Base-by-base conservation (phyloP, 2,113 vertebrate species). In the Buteo buteo region DNA sequence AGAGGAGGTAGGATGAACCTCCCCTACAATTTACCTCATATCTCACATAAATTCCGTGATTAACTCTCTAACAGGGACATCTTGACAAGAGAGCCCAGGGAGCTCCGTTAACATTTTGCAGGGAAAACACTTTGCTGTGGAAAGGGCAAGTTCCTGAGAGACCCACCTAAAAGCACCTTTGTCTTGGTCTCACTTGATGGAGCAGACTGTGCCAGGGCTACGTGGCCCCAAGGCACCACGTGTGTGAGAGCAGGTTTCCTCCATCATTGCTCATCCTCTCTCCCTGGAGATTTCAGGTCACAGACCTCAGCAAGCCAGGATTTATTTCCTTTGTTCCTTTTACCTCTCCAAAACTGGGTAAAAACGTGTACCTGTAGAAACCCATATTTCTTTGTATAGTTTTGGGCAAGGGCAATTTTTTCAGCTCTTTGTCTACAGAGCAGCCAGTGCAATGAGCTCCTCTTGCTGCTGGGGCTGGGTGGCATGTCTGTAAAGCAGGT, bases 141-240 rank as follows among this genome's bases (percentile, higher is more conserved):
- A 40, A 90, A 32, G 55, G 50, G 31, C 38, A 78, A 20, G 47
- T 29, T 92, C 47, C 55, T 38, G 59, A 52, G 52, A 82, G 49
- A 86, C 3, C 3, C 21, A 22, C 24, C n/a, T 42, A 45, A n/a
- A 95, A 83, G 26, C 1, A 1, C 21, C 21, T 78, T 83, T 22
- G 3, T n/a, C 26, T 64, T 34, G 47, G 55, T 62, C 10, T 47
- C 38, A 19, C 38, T 40, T 90, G 74, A 22, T 69, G 49, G 67
- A 58, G 47, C 20, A 78, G 84, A 34, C 24, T 36, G 55, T 83
- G 89, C 57, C 69, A 76, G 72, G 26, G 29, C 32, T 81, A 5
- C 0, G 0, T 38, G 64, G 80, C 62, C 54, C 67, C 0, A 1
- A n/a, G 72, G 67, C 69, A 81, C 52, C 40, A 26, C 0, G 0